phyloP scores from a whole-genome alignment of 2,888 invertebrate species.

The Thereva nobilitata region DNA sequence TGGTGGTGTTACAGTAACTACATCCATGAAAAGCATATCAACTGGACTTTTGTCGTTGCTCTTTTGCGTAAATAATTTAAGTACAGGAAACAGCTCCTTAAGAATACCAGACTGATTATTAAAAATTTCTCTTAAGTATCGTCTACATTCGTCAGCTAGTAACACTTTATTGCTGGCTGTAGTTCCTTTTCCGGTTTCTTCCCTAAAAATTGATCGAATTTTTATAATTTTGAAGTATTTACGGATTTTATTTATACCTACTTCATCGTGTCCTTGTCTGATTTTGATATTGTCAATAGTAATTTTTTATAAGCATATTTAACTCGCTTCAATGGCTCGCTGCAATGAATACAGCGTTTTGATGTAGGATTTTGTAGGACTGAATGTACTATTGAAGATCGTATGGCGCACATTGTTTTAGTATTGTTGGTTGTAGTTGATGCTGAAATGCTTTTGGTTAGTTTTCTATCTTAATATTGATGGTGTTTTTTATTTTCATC shows the following conservation, averaged over 20 bases:
- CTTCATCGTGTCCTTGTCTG: slow-evolving; percentile 49
- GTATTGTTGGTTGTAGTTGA: slow-evolving; percentile 46
- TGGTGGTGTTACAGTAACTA: slow-evolving; percentile 84
- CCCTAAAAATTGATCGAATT: no score
- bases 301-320: slow-evolving; percentile 52
- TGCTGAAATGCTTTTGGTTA: slow-evolving; percentile 34
- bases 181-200: no score
- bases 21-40: slow-evolving; percentile 84
- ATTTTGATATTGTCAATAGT: slow-evolving; percentile 49
- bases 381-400: slow-evolving; percentile 51
- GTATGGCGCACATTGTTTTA: slow-evolving; percentile 52
- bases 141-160: slow-evolving; percentile 68
- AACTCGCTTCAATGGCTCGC: slow-evolving; percentile 48
- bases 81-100: slow-evolving; percentile 70
- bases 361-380: slow-evolving; percentile 47
- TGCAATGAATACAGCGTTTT: slow-evolving; percentile 53
- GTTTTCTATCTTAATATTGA: no score
- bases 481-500: no score
- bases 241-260: not conserved
- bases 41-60: slow-evolving; percentile 64
- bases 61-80: slow-evolving; percentile 57
- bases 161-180: slow-evolving; percentile 56
- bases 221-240: no score
- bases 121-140: slow-evolving; percentile 74
- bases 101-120: slow-evolving; percentile 72